Evolutionary conservation across 2,113 vertebrate species (phyloP).

Genomic region (Prolemur simus): DNA sequence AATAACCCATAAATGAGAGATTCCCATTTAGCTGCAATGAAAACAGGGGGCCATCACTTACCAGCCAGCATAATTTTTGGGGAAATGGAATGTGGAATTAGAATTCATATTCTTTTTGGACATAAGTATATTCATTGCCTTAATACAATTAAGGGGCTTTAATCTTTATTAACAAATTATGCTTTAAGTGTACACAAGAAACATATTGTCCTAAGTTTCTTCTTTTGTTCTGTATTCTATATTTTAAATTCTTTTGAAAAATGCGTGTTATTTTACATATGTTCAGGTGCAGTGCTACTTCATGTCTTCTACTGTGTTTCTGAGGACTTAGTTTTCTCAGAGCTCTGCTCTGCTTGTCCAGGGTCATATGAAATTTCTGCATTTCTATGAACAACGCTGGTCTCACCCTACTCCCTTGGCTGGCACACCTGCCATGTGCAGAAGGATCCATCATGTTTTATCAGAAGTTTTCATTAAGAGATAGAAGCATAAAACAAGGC

Average conservation of each 20-base stretch:
- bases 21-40: slow-evolving; percentile 53
- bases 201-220: slow-evolving; percentile 71
- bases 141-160: slow-evolving; percentile 72
- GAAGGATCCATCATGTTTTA: neutral
- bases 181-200: slow-evolving; percentile 62
- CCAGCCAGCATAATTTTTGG: slow-evolving; percentile 71
- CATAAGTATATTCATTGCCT: slow-evolving; percentile 74
- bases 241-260: neutral
- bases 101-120: slow-evolving; percentile 75
- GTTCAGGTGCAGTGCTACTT: neutral
- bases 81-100: slow-evolving; percentile 74
- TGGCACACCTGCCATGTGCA: neutral
- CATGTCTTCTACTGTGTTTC: neutral
- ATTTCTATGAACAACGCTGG: fast-evolving
- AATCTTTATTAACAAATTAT: slow-evolving; percentile 74
- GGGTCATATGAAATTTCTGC: neutral
- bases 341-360: neutral
- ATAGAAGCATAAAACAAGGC: neutral
- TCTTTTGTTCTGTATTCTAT: neutral
- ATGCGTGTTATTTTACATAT: neutral
- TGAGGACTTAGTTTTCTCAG: neutral
- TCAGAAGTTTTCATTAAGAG: neutral
- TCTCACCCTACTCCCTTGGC: neutral
- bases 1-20: slow-evolving; percentile 56
- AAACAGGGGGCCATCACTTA: slow-evolving; percentile 64